phyloP scores from a whole-genome alignment of 2,888 invertebrate genomes.

The Netelia virgata region DNA sequence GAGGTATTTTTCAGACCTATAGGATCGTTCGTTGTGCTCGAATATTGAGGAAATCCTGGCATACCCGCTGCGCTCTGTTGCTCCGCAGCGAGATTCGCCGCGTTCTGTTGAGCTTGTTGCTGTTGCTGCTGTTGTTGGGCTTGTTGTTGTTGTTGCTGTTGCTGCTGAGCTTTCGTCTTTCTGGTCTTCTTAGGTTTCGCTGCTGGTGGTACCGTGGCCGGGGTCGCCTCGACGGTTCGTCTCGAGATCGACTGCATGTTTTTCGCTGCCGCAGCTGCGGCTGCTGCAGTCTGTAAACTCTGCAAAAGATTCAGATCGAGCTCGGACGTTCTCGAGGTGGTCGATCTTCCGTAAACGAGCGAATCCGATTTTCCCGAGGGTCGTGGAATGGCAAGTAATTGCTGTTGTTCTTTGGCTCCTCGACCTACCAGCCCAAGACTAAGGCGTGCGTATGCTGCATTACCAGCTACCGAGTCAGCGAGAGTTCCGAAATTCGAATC shows the following conservation, averaged over 20 bases:
- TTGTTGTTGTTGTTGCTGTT: constrained; percentile 78
- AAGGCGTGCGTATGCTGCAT: constrained; percentile 80
- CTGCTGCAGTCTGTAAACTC: constrained; percentile 78
- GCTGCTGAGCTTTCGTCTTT: constrained; percentile 74
- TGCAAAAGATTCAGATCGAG: constrained; percentile 82
- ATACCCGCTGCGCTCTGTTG: constrained; percentile 74
- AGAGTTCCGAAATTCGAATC: constrained; percentile 80
- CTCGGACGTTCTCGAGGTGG: constrained; percentile 75
- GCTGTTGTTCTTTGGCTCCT: constrained; percentile 79
- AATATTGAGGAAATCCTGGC: constrained; percentile 79
- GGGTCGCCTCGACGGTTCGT: constrained; percentile 77
- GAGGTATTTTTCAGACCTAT: constrained; percentile 89
- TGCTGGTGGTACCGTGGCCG: constrained; percentile 71
- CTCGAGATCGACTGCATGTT: constrained; percentile 82
- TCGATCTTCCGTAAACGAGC: constrained; percentile 77
- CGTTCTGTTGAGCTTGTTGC: constrained; percentile 74
- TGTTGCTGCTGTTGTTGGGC: constrained; percentile 78
- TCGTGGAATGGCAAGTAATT: constrained; percentile 80
- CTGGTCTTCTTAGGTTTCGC: constrained; percentile 75
- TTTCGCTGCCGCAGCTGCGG: constrained; percentile 76
- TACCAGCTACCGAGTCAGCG: constrained; percentile 79
- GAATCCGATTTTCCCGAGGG: constrained; percentile 83
- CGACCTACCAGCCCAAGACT: constrained; percentile 81
- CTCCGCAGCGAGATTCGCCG: constrained; percentile 58
- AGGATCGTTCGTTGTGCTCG: constrained; percentile 78